Evolutionary conservation across 2,888 invertebrate species (phyloP), one percentile per base, ranked within the genome.

Genomic region (Frankliniella intonsa): DNA sequence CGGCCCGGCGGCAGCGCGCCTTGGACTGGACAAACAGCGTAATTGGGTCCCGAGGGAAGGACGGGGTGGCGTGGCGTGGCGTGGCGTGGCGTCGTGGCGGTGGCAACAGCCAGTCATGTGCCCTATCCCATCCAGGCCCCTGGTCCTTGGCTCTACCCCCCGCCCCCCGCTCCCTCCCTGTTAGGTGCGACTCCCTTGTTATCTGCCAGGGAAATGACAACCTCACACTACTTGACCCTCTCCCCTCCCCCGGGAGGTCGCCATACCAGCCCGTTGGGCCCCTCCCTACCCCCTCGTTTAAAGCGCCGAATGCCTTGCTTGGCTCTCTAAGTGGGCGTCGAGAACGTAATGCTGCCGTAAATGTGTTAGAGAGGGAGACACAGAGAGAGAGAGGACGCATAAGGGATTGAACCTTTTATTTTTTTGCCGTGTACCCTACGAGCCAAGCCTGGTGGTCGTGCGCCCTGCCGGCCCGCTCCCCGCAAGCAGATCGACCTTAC

Each of bases 401-500:
- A 38, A 38, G 38, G 38, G 38, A 38, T 38, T 38, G 2, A 38
- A 38, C 38, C 38, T 5, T 38, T 38, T n/a, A n/a, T n/a, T 38
- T 38, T 38, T 38, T 38, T 2, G 38, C 38, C 38, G 5, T 38
- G 38, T 5, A 38, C 38, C 38, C 38, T 38, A 38, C 38, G 38
- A 38, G 38, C 38, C 38, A 38, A 38, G 3, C 38, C 38, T 38
- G 38, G 62, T 62, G 19, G 62, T 17, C 0, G 17, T 12, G 55
- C 62, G 62, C 19, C 62, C 62, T n/a, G 19, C 12, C 62, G 0
- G 19, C 62, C 19, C n/a, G n/a, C n/a, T n/a, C 62, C 62, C 62
- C 62, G 62, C 62, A 62, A 62, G 62, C 62, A 62, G 62, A n/a
- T 62, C 81, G 82, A 80, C 82, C 80, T 38, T 38, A 81, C 80